Evolutionary conservation across 2,113 vertebrate genomes (phyloP).

Genomic region (Nicator chloris): DNA sequence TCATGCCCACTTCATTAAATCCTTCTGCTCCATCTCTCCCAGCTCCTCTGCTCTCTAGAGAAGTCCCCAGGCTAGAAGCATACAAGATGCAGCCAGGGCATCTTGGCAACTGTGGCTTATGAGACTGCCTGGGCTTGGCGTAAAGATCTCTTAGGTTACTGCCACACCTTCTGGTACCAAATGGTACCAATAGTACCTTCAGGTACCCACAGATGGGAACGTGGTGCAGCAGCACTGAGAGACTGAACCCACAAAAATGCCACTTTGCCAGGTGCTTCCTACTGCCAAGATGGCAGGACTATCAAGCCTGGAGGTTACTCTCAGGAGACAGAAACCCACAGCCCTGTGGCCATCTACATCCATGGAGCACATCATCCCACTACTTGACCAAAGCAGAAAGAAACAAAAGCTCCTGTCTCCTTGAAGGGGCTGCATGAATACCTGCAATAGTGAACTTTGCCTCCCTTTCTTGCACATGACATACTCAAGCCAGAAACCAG

Average conservation of each 20-base stretch:
- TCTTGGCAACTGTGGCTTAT: fast-evolving
- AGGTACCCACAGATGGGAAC: not conserved
- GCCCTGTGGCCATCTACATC: not conserved
- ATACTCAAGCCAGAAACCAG: not conserved
- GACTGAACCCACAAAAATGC: not conserved
- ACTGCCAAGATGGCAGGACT: not conserved
- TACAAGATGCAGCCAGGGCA: not conserved
- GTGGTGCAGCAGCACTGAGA: not conserved
- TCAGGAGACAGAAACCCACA: not conserved
- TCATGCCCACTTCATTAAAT: not conserved
- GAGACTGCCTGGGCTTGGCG: not conserved
- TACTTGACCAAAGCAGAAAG: not conserved
- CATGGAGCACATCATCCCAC: not conserved
- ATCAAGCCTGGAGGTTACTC: not conserved
- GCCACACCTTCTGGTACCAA: not conserved
- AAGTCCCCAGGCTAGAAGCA: not conserved
- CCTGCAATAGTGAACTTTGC: not conserved
- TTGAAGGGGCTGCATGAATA: not conserved
- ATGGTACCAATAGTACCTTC: too few relatives aligned
- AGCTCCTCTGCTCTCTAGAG: not conserved
- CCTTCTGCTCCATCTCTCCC: not conserved
- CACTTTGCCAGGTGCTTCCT: not conserved
- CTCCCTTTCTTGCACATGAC: not conserved
- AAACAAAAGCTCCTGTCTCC: not conserved
- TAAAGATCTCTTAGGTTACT: not conserved